Evolutionary conservation across 2,113 vertebrate genomes (phyloP), one percentile per base, ranked within the genome.

Genomic region (Leptobrachium leishanense): DNA sequence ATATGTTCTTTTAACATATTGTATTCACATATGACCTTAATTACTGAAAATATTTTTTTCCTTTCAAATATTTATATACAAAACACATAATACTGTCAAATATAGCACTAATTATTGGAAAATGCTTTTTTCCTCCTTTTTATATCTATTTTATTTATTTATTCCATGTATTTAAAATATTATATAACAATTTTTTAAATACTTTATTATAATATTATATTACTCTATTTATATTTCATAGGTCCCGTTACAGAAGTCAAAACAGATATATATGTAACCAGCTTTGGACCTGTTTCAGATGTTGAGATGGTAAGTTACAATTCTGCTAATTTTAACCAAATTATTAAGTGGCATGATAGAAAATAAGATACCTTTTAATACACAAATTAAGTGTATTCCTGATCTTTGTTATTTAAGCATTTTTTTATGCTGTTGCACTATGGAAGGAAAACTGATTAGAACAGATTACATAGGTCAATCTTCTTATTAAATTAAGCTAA

Each of bases 191-290:
- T 31, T 31, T 31, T 31, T 31, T 31, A 31, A 31, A 31, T 31
- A 31, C 20, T 54, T 54, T 8, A 11, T 54, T 54, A 54, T 67
- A 83, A n/a, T 63, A 13, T 65, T 65, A 8, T 65, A 12, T 43
- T 68, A 11, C 10, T 57, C 68, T 54, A 41, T 59, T 6, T 2
- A 44, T 64, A 31, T 70, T 6, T 65, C 1, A 41, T 43, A 81
- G 78, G 95, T 92, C 91, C 95, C 82, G 96, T 98, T 88, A 98
- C 97, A 76, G 96, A 97, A 90, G 97, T 98, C 83, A 97, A 98
- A 94, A 98, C 96, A 79, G 96, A 98, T 87, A 98, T 98, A 87
- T 98, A 98, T 84, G 97, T 98, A 86, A 98, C 97, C 84, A 98
- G 97, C 87, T 98, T 98, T 91, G 97, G 97, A 85, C 97, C 97